These are phyloP conservation scores for Notechis scutatus DNA, from an alignment of 2,113 vertebrate species.

Conservation along the genomic window DNA sequence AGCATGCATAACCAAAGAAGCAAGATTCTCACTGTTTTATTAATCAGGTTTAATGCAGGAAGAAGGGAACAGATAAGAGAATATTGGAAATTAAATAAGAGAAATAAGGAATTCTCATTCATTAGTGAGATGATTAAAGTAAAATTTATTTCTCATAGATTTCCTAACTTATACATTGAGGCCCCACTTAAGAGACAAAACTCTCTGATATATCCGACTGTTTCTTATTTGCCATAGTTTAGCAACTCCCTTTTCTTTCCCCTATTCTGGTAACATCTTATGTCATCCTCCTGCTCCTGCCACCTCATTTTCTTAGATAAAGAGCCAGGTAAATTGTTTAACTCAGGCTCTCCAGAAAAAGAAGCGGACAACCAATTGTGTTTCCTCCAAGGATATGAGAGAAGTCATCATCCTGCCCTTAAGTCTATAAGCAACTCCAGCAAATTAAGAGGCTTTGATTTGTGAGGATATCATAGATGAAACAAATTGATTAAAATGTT, in stretches of 20 bases:
- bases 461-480: background rate
- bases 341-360: background rate
- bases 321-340: background rate
- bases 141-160: background rate
- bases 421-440: background rate
- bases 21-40: background rate
- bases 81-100: background rate
- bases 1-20: background rate
- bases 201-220: background rate
- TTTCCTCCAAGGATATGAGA: background rate
- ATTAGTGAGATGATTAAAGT: background rate
- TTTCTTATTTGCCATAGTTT: background rate
- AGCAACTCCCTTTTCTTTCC: background rate
- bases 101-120: background rate
- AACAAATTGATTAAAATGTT: background rate
- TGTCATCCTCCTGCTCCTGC: background rate
- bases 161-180: background rate
- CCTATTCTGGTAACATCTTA: background rate
- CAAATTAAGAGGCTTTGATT: background rate
- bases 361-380: background rate
- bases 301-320: background rate
- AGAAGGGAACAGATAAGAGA: background rate
- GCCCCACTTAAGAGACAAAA: background rate
- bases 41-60: background rate
- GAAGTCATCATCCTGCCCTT: background rate